Base-by-base conservation (phyloP, 1,140 invertebrate species). In the Cotesia typhae region DNA sequence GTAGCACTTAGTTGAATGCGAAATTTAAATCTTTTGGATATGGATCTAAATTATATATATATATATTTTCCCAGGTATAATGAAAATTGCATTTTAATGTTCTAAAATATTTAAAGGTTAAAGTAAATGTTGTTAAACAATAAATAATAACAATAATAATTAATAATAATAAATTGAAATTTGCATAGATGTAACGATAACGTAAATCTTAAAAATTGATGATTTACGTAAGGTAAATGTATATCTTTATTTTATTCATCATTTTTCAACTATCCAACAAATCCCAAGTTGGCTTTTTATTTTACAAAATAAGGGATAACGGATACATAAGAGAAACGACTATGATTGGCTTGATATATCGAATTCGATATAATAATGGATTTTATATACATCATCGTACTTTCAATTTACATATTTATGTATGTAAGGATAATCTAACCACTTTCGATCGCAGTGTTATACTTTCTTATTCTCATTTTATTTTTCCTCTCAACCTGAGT, bases 401-500 rank as follows among this genome's bases (percentile, higher is more conserved):
- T 52, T 41, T 28, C 41, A 66, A 66, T 66, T 52, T 66, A 51
- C 64, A 66, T 66, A 66, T 66, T 66, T 37, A 66, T 66, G 41
- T 35, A 14, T 51, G 17, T 38, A 20, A 14, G 7, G 17, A 20
- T 36, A 38, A 35, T n/a, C 14, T 47, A 47, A 65, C 2, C n/a
- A 41, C 17, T 65, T 65, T 35, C 7, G 6, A 28, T 38, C 38
- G n/a, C 36, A 6, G 3, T 65, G 6, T 17, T 65, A n/a, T 36
- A 63, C 20, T n/a, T n/a, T 37, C 60, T 36, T 63, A 63, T 57
- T 20, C n/a, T 17, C 7, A 6, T 57, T 57, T 57, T 57, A 9
- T n/a, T 57, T n/a, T 57, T 57, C 51, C 3, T 52, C 9, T 52
- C 51, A 52, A 10, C 28, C 28, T 28, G 28, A 28, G 28, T 28